Conservation (phyloP, 2,797 vertebrate species). For the Coranthus polyacanthus region DNA sequence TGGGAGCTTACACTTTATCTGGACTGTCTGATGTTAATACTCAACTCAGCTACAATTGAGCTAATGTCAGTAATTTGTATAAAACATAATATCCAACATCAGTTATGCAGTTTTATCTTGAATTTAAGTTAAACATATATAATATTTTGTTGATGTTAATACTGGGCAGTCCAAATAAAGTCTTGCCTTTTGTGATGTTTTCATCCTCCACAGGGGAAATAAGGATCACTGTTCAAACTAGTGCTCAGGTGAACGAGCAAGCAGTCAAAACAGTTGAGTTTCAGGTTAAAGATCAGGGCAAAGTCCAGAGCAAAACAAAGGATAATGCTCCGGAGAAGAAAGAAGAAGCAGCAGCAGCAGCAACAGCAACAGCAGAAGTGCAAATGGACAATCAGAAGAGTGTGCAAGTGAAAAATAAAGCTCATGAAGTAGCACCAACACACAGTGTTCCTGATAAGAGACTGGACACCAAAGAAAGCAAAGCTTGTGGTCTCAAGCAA, state of each 20-base stretch:
- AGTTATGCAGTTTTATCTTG: neutral
- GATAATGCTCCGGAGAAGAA: conserved; percentile 46
- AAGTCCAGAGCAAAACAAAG: conserved; percentile 40
- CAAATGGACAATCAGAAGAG: too few species aligned
- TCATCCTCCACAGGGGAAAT: conserved; percentile 73
- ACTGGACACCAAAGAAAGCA: conserved; percentile 35
- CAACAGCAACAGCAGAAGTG: conserved; percentile 49
- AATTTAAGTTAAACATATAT: neutral
- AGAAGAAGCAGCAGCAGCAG: conserved; percentile 22
- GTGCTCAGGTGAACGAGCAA: conserved; percentile 62
- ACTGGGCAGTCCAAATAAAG: conserved; percentile 44
- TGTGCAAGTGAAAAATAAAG: conserved; percentile 44
- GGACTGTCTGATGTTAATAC: conserved; percentile 33
- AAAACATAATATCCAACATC: neutral
- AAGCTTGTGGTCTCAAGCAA: conserved; percentile 31
- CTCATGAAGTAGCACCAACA: conserved; percentile 31
- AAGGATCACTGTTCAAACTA: conserved; percentile 63
- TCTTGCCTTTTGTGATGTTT: conserved; percentile 49
- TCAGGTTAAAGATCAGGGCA: conserved; percentile 65
- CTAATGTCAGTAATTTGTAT: neutral
- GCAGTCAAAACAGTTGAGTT: conserved; percentile 59
- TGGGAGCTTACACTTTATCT: conserved; percentile 45
- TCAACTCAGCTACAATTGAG: neutral
- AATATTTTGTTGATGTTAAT: conserved; percentile 3
- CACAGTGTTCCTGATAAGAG: conserved; percentile 48